Evolutionary conservation across 2,797 vertebrate species (phyloP).

Genomic region (Fistularia commersonii): DNA sequence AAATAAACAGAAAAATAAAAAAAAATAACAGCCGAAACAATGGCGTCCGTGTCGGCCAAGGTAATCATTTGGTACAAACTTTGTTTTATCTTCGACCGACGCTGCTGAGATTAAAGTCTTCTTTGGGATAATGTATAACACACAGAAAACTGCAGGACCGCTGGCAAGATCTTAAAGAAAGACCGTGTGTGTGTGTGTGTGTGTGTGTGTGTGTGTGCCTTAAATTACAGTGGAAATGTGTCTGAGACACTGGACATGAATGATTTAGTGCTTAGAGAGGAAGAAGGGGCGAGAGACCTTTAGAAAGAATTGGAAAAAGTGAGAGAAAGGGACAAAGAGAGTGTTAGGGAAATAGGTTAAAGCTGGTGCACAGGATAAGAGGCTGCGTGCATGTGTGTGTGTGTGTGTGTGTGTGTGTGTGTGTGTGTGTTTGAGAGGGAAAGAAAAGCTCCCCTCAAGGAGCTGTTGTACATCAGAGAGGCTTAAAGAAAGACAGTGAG

Average conservation of each 20-base stretch:
- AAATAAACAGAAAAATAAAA: slow-evolving; percentile 4
- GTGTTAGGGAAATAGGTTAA: slow-evolving; percentile 62
- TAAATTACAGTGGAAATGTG: slow-evolving; percentile 53
- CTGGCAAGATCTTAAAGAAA: slow-evolving; percentile 25
- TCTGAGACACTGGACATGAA: slow-evolving; percentile 61
- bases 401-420: slow-evolving; percentile 21
- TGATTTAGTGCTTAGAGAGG: slow-evolving; percentile 55
- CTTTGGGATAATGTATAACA: slow-evolving; percentile 16
- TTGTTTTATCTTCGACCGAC: slow-evolving; percentile 17
- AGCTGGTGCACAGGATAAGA: slow-evolving; percentile 52
- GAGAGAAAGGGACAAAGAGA: slow-evolving; percentile 14
- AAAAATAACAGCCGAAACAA: slow-evolving; percentile 2
- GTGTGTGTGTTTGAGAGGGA: slow-evolving; percentile 10
- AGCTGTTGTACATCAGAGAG: slow-evolving; percentile 72
- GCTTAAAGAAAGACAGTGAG: slow-evolving; percentile 59
- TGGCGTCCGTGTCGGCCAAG: no score
- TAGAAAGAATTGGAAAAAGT: slow-evolving; percentile 32
- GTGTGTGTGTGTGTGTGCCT: slow-evolving; percentile 26
- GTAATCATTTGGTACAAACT: no score
- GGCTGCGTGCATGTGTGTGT: background rate
- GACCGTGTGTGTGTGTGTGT: slow-evolving; percentile 5
- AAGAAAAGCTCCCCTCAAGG: slow-evolving; percentile 67
- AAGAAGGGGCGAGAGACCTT: slow-evolving; percentile 46
- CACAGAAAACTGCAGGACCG: slow-evolving; percentile 27
- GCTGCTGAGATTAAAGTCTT: slow-evolving; percentile 29